Percentiles rank a stretch among this genome's conserved stretches.
Evolutionary conservation across 2,888 invertebrate genomes (phyloP).

Genomic region (Epirrhoe alternata): DNA sequence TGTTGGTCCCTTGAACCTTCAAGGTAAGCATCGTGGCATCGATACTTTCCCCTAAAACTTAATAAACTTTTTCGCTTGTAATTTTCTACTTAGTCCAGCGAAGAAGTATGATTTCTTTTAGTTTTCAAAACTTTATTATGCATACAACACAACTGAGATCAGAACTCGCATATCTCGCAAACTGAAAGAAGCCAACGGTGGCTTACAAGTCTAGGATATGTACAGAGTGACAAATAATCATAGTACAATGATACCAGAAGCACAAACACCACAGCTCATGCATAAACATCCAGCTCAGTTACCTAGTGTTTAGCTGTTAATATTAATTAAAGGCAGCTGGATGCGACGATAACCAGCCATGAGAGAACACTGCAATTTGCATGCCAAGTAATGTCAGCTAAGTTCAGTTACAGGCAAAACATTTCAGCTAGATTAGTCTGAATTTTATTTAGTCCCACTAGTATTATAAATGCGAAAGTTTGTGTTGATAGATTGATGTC

Average conservation of each 20-base stretch:
- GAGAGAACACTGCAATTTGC: constrained; percentile 40
- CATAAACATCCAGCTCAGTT: constrained; percentile 19
- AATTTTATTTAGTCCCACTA: neutral
- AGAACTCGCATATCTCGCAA: no score
- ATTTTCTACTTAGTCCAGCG: no score
- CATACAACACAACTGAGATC: no score
- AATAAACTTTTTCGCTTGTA: no score
- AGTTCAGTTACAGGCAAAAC: constrained; percentile 10
- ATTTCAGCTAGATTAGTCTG: constrained; percentile 9
- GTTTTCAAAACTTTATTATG: no score
- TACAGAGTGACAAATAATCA: neutral
- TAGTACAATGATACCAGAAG: neutral
- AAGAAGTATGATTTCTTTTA: no score
- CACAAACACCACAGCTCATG: constrained; percentile 2
- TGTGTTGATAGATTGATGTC: no score
- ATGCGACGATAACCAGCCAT: constrained; percentile 35
- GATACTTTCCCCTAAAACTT: no score
- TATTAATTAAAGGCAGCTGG: constrained; percentile 40
- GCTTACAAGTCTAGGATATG: neutral
- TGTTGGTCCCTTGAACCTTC: no score
- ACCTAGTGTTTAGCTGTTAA: constrained; percentile 30
- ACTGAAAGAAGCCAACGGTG: no score
- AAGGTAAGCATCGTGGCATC: no score
- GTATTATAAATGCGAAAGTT: no score
- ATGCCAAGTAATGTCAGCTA: constrained; percentile 39